Evolutionary conservation across 2,888 invertebrate species (phyloP).

Genomic region (Seira musarum): DNA sequence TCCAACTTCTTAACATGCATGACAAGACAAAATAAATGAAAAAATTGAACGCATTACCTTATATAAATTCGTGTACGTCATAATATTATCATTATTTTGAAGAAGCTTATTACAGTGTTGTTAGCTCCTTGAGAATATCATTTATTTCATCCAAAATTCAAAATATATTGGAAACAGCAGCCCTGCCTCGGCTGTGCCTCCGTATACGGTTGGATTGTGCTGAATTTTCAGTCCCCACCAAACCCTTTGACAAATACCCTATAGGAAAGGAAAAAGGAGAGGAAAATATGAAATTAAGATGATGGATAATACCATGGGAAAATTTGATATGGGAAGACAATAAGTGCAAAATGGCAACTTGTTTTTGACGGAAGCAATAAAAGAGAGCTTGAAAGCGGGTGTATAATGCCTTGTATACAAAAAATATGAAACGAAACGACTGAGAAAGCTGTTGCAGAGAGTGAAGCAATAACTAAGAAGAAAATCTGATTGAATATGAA

Average conservation of each 20-base stretch:
- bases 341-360: constrained; percentile 15
- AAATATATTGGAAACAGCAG: background rate
- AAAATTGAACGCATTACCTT: constrained; percentile 32
- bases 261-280: background rate
- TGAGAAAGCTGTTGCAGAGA: constrained; percentile 25
- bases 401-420: background rate
- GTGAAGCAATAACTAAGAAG: constrained; percentile 8
- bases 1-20: constrained; percentile 25
- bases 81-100: constrained; percentile 9
- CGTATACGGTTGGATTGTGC: too few relatives aligned
- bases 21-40: constrained; percentile 47
- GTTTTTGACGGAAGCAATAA: constrained; percentile 6
- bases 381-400: background rate
- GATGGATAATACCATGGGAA: constrained; percentile 6
- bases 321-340: constrained; percentile 15
- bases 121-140: constrained; percentile 8
- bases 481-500: constrained; percentile 28
- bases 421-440: background rate
- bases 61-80: constrained; percentile 32
- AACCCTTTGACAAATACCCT: background rate
- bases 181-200: too few relatives aligned
- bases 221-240: too few relatives aligned
- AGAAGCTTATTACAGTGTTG: constrained; percentile 28
- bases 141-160: background rate
- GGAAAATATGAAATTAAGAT: constrained; percentile 2